These are phyloP conservation scores for Oligia strigilis DNA, from an alignment of 2,888 invertebrate genomes.

Conservation along the genomic window DNA sequence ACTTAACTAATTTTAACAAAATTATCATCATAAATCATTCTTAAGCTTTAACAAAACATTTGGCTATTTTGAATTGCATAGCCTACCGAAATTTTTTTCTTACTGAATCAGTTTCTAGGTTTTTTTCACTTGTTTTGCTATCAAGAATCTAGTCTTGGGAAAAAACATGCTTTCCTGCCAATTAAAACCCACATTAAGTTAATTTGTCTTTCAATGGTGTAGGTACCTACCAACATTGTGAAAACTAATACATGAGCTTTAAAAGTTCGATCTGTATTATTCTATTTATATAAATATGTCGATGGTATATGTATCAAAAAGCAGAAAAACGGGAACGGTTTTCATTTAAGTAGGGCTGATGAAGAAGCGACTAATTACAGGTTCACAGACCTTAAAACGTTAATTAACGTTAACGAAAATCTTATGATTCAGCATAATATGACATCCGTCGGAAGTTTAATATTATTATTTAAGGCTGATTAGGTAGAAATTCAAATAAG, in stretches of 20 bases:
- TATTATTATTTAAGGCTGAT: conserved; percentile 12
- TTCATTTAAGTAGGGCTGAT: too few species aligned
- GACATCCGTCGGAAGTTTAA: background rate
- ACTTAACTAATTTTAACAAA: conserved; percentile 45
- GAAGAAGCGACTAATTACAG: background rate
- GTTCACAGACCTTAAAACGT: background rate
- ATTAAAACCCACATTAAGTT: background rate
- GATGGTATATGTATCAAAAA: background rate
- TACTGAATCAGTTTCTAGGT: background rate
- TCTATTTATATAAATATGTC: background rate
- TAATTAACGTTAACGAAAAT: background rate
- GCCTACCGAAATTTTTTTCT: background rate
- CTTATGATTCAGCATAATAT: too few species aligned
- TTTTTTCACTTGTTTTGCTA: background rate
- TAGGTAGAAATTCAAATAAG: conserved; percentile 1
- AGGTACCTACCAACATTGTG: background rate
- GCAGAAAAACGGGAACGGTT: background rate
- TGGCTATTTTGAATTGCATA: background rate
- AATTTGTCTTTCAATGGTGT: background rate
- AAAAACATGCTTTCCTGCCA: too few species aligned
- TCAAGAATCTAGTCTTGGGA: too few species aligned
- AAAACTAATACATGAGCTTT: background rate
- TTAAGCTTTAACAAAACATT: conserved; percentile 12
- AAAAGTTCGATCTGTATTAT: background rate
- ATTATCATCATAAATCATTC: conserved; percentile 39